phyloP scores from a whole-genome alignment of 2,113 vertebrate genomes.

The Parus major region DNA sequence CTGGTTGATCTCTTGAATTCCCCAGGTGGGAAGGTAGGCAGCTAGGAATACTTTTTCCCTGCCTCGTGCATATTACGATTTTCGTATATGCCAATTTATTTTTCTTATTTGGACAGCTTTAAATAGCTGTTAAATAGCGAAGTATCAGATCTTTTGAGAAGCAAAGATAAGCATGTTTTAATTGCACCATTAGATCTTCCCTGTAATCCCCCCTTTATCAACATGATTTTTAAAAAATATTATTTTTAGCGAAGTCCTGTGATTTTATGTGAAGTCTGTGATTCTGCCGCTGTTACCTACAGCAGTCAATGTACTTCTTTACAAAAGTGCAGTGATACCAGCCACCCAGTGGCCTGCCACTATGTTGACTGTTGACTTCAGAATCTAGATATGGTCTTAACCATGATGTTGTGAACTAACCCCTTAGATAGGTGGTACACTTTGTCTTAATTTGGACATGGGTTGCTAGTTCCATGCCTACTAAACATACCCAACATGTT shows the following conservation, averaged over 20 bases:
- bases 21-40: not conserved
- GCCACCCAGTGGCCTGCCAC: not conserved
- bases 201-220: not conserved
- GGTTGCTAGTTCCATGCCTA: conserved; percentile 26
- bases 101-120: conserved; percentile 20
- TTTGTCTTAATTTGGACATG: conserved; percentile 51
- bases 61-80: not conserved
- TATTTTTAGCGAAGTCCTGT: not conserved
- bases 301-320: not conserved
- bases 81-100: not conserved
- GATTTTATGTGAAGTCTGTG: not conserved
- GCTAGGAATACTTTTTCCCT: not conserved
- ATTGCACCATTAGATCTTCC: not conserved
- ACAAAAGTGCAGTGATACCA: not conserved
- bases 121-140: conserved; percentile 30
- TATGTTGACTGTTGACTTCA: not conserved
- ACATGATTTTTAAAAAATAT: not conserved
- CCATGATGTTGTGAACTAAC: conserved; percentile 60
- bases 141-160: conserved; percentile 8
- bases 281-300: conserved; percentile 15
- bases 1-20: not conserved
- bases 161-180: conserved; percentile 1
- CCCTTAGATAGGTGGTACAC: conserved; percentile 31
- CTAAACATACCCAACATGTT: conserved; percentile 51
- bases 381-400: conserved; percentile 33